Conservation (phyloP, 35 echinoderm and acorn worm species). For the Anneissia japonica region DNA sequence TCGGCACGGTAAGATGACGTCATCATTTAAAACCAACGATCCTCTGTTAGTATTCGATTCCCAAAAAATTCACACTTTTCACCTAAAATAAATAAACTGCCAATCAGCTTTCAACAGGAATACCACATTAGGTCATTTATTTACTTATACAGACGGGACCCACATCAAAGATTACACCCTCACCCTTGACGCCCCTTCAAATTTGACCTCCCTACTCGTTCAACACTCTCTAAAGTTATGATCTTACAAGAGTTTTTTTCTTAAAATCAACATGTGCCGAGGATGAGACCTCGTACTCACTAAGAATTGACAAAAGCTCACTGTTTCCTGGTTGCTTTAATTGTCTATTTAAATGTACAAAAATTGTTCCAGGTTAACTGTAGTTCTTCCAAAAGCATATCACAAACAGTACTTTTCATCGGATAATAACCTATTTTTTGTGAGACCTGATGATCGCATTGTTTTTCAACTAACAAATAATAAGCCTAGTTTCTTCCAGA, state of each 20-base stretch:
- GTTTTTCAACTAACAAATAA: too few species aligned
- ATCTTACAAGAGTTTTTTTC: not conserved
- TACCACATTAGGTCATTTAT: not conserved
- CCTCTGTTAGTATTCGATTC: not conserved
- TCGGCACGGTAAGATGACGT: not conserved
- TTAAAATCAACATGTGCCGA: too few species aligned
- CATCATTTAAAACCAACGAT: not conserved
- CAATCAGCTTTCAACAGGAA: not conserved
- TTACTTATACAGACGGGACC: not conserved
- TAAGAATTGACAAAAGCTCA: too few species aligned
- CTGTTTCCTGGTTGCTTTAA: too few species aligned
- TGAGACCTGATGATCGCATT: too few species aligned
- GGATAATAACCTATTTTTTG: too few species aligned
- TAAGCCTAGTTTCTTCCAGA: too few species aligned
- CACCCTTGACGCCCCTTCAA: not conserved
- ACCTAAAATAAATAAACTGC: not conserved
- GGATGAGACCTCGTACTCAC: too few species aligned
- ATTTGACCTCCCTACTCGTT: not conserved
- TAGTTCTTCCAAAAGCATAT: too few species aligned
- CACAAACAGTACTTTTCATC: too few species aligned
- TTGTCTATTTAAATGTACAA: too few species aligned
- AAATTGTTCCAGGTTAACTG: too few species aligned
- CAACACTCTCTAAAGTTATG: not conserved
- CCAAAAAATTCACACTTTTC: not conserved
- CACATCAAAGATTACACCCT: not conserved